Evolutionary conservation across 37 sponge, comb jelly and placozoan genomes (phyloP).

Genomic region (Chondrilla cf. caribensis): DNA sequence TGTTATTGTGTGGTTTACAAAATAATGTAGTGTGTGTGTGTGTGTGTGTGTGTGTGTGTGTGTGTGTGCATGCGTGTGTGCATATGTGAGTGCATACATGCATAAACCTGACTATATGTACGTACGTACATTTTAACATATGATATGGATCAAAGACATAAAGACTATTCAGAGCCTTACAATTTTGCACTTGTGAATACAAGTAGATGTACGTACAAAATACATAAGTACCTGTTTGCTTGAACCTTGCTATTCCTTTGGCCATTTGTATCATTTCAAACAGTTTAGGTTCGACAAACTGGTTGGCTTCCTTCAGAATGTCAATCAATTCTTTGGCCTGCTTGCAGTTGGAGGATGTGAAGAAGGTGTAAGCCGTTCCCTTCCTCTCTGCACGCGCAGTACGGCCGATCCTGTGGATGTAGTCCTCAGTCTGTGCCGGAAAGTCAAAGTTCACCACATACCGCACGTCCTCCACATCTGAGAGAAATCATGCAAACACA

Average conservation of each 20-base stretch:
- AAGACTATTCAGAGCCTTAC: too few species aligned
- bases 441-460: slow-evolving; percentile 98
- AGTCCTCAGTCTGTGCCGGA: slow-evolving; percentile 92
- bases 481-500: neutral
- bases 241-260: slow-evolving; percentile 29
- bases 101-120: too few species aligned
- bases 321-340: slow-evolving; percentile 83
- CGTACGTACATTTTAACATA: too few species aligned
- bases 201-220: too few species aligned
- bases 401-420: slow-evolving; percentile 96
- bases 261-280: slow-evolving; percentile 67
- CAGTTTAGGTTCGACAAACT: slow-evolving; percentile 67
- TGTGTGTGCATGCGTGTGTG: too few species aligned
- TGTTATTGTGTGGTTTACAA: too few species aligned
- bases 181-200: too few species aligned
- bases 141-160: too few species aligned
- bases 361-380: slow-evolving; percentile 96
- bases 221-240: slow-evolving; percentile 11
- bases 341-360: slow-evolving; percentile 72
- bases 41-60: too few species aligned
- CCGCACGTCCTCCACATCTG: slow-evolving; percentile 90
- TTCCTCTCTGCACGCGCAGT: slow-evolving; percentile 88
- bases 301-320: slow-evolving; percentile 86
- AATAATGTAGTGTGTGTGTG: too few species aligned
- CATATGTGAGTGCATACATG: too few species aligned